Base-by-base conservation (phyloP, 2,888 invertebrate genomes). In the Noctuana brunneofusca region DNA sequence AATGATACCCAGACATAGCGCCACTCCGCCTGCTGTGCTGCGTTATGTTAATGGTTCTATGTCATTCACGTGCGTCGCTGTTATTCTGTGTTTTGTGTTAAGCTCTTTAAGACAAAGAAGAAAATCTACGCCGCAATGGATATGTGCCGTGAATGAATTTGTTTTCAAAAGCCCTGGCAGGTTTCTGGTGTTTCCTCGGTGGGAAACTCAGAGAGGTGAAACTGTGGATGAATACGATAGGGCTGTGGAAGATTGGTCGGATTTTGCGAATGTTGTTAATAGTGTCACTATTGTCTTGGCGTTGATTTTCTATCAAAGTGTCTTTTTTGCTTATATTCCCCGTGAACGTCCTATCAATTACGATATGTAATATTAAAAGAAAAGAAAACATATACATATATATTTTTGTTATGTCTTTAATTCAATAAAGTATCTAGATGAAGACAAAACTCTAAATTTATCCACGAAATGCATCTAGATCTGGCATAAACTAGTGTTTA, bases 21-120 rank as follows among this genome's bases (percentile, higher is more conserved):
- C 56, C 0, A 69, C 75, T 3, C 58, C 72, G 0, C 87, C 86
- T 0, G 67, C 59, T 0, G 66, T 87, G 22, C 16, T 86, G 3
- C 55, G 75, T 0, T 85, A 78, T 50, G 74, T 77, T 8, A 69
- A 75, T 1, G 69, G 70, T 0, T 85, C 84, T 0, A 22, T 78
- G 9, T 14, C 79, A 35, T 56, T 80, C 16, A 78, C 75, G 0
- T 14, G 67, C 0, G n/a, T 74, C 11, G 59, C 70, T 1, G 18
- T 79, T 1, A 12, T 76, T 8, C 27, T 76, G 0, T 75, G 79
- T 0, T 68, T 80, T 1, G 3, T 67, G n/a, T 66, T 83, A 35
- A 68, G 58, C 35, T 64, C 52, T 16, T 22, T 84, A 6, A 70
- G 71, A 24, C 72, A 64, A 9, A 70, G 48, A 22, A 60, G 55